Percentiles rank a stretch among this genome's conserved stretches.
These are phyloP conservation scores for Rhea pennata DNA, from an alignment of 2,113 vertebrate species.

Conservation along the genomic window DNA sequence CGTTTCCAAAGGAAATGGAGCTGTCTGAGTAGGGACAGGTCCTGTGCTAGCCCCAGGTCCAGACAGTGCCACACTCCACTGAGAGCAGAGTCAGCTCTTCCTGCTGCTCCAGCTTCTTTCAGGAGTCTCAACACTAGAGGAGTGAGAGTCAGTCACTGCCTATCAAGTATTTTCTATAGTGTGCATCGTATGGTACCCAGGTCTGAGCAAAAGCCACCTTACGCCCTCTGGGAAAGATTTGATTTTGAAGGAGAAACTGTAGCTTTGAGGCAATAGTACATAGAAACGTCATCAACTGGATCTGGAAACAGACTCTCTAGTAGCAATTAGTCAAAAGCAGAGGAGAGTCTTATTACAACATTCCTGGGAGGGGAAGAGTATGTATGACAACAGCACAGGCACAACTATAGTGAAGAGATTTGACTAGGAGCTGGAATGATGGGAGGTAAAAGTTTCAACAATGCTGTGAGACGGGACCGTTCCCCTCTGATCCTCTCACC, in stretches of 20 bases:
- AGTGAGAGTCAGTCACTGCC: not conserved
- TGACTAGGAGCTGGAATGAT: not conserved
- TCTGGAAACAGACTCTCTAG: rapidly evolving
- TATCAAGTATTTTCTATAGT: not conserved
- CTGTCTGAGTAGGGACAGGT: rapidly evolving
- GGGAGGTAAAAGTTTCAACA: not conserved
- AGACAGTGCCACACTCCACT: rapidly evolving
- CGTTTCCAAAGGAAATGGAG: not conserved
- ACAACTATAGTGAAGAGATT: rapidly evolving
- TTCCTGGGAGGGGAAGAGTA: not conserved
- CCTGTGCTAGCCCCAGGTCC: not conserved
- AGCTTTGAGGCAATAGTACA: rapidly evolving
- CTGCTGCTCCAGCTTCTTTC: not conserved
- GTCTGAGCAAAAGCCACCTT: not conserved
- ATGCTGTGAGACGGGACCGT: rapidly evolving
- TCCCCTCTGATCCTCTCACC: not conserved
- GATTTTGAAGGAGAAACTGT: too few species aligned
- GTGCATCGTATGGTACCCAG: not conserved
- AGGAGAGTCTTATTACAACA: rapidly evolving
- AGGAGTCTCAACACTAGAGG: not conserved
- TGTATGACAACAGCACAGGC: not conserved
- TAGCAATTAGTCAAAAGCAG: not conserved
- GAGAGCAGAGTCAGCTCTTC: not conserved
- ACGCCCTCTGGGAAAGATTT: not conserved
- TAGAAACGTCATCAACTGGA: not conserved